Evolutionary conservation across 2,113 vertebrate species (phyloP).

Genomic region (Chrysemys picta): DNA sequence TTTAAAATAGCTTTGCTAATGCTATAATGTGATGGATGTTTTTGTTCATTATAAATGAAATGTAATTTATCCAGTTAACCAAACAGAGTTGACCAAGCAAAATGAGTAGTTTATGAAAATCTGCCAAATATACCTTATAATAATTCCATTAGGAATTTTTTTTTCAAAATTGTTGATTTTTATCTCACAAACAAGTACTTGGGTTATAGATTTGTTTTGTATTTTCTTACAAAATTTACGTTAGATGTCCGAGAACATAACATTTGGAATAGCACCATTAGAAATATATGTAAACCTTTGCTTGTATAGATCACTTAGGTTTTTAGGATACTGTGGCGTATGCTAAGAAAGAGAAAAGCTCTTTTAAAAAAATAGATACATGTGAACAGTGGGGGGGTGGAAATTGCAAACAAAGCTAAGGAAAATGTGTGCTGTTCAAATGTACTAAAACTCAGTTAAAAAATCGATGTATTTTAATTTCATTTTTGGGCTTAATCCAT

Average conservation of each 20-base stretch:
- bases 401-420: neutral
- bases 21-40: neutral
- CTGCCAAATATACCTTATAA: neutral
- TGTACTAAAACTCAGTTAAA: neutral
- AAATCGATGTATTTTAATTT: neutral
- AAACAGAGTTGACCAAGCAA: constrained; percentile 18
- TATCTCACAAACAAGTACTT: neutral
- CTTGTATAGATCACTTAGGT: neutral
- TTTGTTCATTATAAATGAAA: neutral
- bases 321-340: neutral
- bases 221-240: neutral
- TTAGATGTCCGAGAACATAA: neutral
- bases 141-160: neutral
- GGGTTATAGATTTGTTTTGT: neutral
- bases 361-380: neutral
- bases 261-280: neutral
- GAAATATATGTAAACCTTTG: neutral
- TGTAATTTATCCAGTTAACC: constrained; percentile 12
- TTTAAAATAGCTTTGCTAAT: neutral
- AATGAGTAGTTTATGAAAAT: neutral
- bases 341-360: neutral
- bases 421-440: neutral
- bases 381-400: neutral
- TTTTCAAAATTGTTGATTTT: neutral
- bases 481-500: neutral